These are phyloP conservation scores for Punctoribates punctum DNA, from an alignment of 2,888 invertebrate genomes.

Conservation along the genomic window DNA sequence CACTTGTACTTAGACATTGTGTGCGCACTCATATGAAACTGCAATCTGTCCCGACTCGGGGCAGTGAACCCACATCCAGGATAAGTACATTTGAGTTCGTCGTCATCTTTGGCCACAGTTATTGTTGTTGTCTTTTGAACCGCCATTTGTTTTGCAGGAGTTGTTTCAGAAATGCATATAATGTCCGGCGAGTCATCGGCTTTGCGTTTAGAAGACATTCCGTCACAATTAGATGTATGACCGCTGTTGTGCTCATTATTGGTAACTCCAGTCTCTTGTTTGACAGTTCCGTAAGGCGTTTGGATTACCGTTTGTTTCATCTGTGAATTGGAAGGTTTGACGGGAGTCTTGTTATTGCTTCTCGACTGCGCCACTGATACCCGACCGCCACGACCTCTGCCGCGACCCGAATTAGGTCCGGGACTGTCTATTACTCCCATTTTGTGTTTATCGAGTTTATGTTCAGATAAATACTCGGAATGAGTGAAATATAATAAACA, in stretches of 20 bases:
- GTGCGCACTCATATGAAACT: conserved; percentile 39
- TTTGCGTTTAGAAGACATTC: neutral
- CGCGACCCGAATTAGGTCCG: neutral
- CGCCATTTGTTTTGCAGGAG: neutral
- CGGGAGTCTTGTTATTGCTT: neutral
- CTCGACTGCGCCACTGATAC: neutral
- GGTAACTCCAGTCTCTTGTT: neutral
- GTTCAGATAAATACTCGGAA: conserved; percentile 32
- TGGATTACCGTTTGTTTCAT: neutral
- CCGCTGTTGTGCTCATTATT: neutral
- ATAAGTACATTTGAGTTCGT: conserved; percentile 35
- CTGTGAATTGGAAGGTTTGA: neutral
- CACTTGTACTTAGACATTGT: conserved; percentile 41
- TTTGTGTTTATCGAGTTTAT: conserved; percentile 35
- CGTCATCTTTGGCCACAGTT: conserved; percentile 22
- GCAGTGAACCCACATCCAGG: conserved; percentile 38
- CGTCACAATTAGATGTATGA: neutral
- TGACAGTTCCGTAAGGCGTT: conserved; percentile 1
- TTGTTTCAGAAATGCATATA: neutral
- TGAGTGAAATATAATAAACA: conserved; percentile 40
- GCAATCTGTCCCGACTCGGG: conserved; percentile 26
- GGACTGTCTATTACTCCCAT: neutral
- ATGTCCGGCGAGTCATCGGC: conserved; percentile 1
- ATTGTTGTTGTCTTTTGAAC: neutral
- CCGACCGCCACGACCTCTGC: conserved; percentile 8